A percentile compares a stretch with the other conserved stretches of the same genome.
These are phyloP conservation scores for Amazonetta brasiliensis DNA, from an alignment of 2,797 vertebrate genomes.

Conservation along the genomic window DNA sequence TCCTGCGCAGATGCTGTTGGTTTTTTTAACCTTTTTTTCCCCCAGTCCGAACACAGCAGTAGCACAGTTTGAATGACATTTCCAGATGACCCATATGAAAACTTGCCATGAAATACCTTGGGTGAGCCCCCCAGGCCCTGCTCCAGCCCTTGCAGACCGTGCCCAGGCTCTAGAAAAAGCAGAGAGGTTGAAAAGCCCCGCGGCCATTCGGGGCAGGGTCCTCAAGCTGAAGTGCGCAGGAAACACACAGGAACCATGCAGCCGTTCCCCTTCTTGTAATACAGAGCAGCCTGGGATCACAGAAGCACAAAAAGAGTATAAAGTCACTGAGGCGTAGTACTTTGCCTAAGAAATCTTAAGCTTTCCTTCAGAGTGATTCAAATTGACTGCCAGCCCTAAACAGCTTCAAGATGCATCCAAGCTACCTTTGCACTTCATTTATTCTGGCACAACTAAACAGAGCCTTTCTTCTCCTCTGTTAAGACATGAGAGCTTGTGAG, in stretches of 20 bases:
- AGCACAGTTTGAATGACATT: neutral
- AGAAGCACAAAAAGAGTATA: neutral
- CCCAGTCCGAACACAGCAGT: neutral
- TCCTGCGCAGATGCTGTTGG: neutral
- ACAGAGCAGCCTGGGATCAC: neutral
- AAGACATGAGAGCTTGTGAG: slow-evolving; percentile 26
- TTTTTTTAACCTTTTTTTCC: neutral
- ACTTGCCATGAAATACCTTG: neutral
- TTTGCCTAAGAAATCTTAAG: slow-evolving; percentile 8
- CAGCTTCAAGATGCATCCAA: slow-evolving; percentile 22
- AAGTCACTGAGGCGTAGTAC: neutral
- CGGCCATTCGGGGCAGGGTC: neutral
- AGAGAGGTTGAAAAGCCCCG: neutral
- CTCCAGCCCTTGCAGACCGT: neutral
- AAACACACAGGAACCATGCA: neutral
- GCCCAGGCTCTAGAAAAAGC: neutral
- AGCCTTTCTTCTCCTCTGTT: slow-evolving; percentile 43
- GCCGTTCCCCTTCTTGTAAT: fast-evolving
- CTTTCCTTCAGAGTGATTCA: slow-evolving; percentile 32
- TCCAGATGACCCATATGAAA: neutral
- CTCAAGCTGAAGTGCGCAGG: neutral
- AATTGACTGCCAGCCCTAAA: slow-evolving; percentile 34
- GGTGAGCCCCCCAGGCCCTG: neutral
- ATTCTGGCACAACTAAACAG: slow-evolving; percentile 54
- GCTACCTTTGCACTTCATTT: slow-evolving; percentile 56